These are phyloP conservation scores for Chirona hameri DNA, from an alignment of 2,888 invertebrate genomes.

Conservation along the genomic window DNA sequence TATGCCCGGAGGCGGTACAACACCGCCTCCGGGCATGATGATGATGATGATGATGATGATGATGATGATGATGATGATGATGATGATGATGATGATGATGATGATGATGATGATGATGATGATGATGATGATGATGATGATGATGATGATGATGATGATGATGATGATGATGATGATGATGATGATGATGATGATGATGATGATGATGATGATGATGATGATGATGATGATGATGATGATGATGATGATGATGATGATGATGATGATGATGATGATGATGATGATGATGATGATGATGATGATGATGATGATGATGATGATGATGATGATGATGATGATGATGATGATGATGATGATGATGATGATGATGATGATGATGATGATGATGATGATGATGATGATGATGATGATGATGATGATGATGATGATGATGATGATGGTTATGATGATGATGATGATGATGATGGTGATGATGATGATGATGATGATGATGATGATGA, in stretches of 20 bases:
- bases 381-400: slow-evolving; percentile 22
- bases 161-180: slow-evolving; percentile 22
- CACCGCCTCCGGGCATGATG: too few species aligned
- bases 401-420: slow-evolving; percentile 4
- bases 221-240: slow-evolving; percentile 22
- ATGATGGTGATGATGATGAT: too few species aligned
- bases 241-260: slow-evolving; percentile 22
- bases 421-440: too few species aligned
- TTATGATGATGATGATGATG: too few species aligned
- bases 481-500: slow-evolving; percentile 22
- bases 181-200: slow-evolving; percentile 22
- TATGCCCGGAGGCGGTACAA: too few species aligned
- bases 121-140: slow-evolving; percentile 22
- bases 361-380: slow-evolving; percentile 22
- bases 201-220: slow-evolving; percentile 22
- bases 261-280: slow-evolving; percentile 22
- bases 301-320: slow-evolving; percentile 22
- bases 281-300: slow-evolving; percentile 22
- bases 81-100: slow-evolving; percentile 22
- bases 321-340: slow-evolving; percentile 22
- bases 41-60: slow-evolving; percentile 22
- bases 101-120: slow-evolving; percentile 22
- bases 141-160: slow-evolving; percentile 22
- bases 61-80: slow-evolving; percentile 22
- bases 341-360: slow-evolving; percentile 22